Conservation (phyloP, 2,888 invertebrate genomes). For the Halictus quadricinctus region DNA sequence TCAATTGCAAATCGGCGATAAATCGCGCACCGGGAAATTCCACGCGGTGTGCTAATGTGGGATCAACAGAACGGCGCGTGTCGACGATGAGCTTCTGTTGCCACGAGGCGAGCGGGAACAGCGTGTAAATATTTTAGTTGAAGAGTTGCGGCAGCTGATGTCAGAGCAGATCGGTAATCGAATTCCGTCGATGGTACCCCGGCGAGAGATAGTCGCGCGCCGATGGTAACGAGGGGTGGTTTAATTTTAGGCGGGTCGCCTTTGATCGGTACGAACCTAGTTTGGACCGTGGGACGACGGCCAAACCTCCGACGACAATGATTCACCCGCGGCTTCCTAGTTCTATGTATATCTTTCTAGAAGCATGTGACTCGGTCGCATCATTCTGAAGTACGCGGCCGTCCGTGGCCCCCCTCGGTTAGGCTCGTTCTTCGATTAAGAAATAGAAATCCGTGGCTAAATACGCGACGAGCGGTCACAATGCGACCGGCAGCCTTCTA, state of each 20-base stretch:
- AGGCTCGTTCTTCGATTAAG: slow-evolving; percentile 22
- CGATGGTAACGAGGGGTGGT: slow-evolving; percentile 55
- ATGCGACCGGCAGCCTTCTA: not conserved
- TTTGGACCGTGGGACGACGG: slow-evolving; percentile 78
- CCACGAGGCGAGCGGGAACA: not conserved
- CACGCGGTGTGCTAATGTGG: not conserved
- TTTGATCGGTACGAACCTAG: slow-evolving; percentile 78
- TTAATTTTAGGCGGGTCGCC: slow-evolving; percentile 75
- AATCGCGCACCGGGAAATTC: slow-evolving; percentile 6
- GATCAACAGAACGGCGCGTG: not conserved
- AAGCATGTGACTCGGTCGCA: slow-evolving; percentile 69
- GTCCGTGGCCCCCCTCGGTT: not conserved
- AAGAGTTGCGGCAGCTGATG: not conserved
- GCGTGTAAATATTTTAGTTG: not conserved
- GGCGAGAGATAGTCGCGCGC: not conserved
- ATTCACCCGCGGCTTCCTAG: slow-evolving; percentile 78
- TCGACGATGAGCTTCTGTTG: not conserved
- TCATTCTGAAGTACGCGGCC: slow-evolving; percentile 50
- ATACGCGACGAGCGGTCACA: slow-evolving; percentile 7
- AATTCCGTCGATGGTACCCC: slow-evolving; percentile 55
- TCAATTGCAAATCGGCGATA: slow-evolving; percentile 1
- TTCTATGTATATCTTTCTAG: slow-evolving; percentile 75
- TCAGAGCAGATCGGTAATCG: slow-evolving; percentile 16
- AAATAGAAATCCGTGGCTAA: slow-evolving; percentile 32
- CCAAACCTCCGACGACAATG: slow-evolving; percentile 77